Base-by-base conservation (phyloP, 2,888 invertebrate genomes). In the Thalpophila matura region DNA sequence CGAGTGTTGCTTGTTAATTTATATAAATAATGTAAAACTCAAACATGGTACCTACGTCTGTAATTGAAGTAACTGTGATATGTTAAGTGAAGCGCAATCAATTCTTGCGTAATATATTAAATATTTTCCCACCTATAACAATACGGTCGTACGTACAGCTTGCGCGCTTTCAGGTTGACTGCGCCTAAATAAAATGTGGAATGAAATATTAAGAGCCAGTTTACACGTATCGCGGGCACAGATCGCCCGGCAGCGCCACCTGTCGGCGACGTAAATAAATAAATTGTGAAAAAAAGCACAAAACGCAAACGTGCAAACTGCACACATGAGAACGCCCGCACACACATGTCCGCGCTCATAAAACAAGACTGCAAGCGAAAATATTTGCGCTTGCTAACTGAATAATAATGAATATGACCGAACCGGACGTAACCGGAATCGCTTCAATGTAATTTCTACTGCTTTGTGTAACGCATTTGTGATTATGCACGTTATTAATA, bases 161-260 rank as follows among this genome's bases (percentile, higher is more conserved):
- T 80, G 61, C 62, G 68, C 59, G 67, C 67, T 80, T 79, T 77
- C 69, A 74, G 80, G 84, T 82, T 82, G 84, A 82, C 75, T 86
- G 85, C 83, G 75, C 76, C 80, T 77, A 84, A 89, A 90, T 89
- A 89, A 90, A 90, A 87, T 84, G 84, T 85, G 82, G 82, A 86
- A 86, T 90, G 88, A 90, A 89, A 87, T 91, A 89, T 90, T 85
- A 88, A 88, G 82, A 86, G 91, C 83, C 87, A 86, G 88, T 89
- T 89, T 86, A 89, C 88, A 89, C 88, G 85, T 89, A 91, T 89
- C 89, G 86, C 85, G 81, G 69, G 84, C 86, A 68, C 85, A 75
- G 83, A 88, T 89, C 88, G 87, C 69, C 81, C 76, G 82, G 71
- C 84, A 82, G 84, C 88, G 90, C 91, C 93, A 94, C 91, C 92